Conservation (phyloP, 2,113 vertebrate species). For the Phaetusa simplex region DNA sequence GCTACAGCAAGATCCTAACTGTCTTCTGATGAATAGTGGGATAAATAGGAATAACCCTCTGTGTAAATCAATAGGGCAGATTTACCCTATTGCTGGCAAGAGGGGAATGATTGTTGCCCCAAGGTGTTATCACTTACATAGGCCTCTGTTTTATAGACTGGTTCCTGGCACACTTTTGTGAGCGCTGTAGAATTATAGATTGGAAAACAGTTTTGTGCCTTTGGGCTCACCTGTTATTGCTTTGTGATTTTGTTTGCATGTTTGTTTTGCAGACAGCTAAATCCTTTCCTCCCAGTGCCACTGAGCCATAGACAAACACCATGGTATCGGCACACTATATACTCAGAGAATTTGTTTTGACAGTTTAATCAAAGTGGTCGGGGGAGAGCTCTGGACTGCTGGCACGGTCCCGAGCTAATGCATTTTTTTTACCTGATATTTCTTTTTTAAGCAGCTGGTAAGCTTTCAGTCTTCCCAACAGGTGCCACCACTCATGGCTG, state of each 20-base stretch:
- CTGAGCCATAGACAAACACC: not conserved
- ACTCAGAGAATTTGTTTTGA: not conserved
- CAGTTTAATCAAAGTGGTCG: not conserved
- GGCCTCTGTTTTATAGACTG: not conserved
- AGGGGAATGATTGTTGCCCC: not conserved
- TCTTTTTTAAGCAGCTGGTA: not conserved
- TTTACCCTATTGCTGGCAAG: not conserved
- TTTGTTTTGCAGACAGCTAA: slow-evolving; percentile 34
- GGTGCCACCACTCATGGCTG: not conserved
- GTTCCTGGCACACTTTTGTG: not conserved
- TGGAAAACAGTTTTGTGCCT: not conserved
- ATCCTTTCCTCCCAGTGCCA: not conserved
- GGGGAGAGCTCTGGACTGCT: not conserved
- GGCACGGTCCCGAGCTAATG: not conserved
- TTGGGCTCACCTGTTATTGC: not conserved
- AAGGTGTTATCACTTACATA: not conserved
- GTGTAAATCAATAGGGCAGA: not conserved
- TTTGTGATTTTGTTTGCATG: not conserved
- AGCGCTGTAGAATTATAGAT: not conserved
- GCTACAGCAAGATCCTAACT: not conserved
- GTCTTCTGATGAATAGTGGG: not conserved
- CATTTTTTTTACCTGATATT: not conserved
- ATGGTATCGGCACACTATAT: not conserved
- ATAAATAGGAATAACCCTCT: not conserved
- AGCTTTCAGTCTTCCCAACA: not conserved